Percentiles rank a stretch among this genome's conserved stretches.
Conservation (phyloP, 1,140 invertebrate genomes). For the Pissodes strobi region DNA sequence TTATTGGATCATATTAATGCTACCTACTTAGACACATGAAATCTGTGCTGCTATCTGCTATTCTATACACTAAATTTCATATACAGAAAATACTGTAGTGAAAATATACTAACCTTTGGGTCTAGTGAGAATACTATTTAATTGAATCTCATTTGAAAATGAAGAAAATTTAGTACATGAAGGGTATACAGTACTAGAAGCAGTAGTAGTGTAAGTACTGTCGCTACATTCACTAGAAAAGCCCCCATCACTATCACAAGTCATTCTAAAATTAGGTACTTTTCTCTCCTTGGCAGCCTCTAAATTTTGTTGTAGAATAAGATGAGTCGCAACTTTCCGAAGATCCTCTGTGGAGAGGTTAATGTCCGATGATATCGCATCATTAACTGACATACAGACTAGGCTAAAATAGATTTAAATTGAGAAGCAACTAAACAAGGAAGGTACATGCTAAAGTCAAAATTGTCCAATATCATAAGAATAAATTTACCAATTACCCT, state of each 20-base stretch:
- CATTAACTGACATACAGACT: slow-evolving; percentile 56
- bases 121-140: slow-evolving; percentile 18
- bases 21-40: no score
- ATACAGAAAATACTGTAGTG: no score
- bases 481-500: no score
- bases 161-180: slow-evolving; percentile 34
- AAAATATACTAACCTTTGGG: slow-evolving; percentile 22
- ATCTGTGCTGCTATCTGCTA: no score
- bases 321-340: slow-evolving; percentile 54
- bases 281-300: background rate
- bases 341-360: slow-evolving; percentile 57
- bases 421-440: background rate
- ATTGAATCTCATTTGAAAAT: slow-evolving; percentile 31
- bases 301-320: slow-evolving; percentile 51
- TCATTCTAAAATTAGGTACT: slow-evolving; percentile 24
- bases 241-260: slow-evolving; percentile 53
- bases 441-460: background rate
- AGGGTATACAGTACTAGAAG: slow-evolving; percentile 32
- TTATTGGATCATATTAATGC: no score
- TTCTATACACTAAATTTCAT: no score
- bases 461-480: slow-evolving; percentile 11
- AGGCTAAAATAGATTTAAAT: slow-evolving; percentile 48
- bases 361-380: slow-evolving; percentile 55
- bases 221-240: slow-evolving; percentile 54
- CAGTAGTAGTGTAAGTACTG: slow-evolving; percentile 40